Evolutionary conservation across 2,797 vertebrate genomes (phyloP).

Genomic region (Spea hammondii): DNA sequence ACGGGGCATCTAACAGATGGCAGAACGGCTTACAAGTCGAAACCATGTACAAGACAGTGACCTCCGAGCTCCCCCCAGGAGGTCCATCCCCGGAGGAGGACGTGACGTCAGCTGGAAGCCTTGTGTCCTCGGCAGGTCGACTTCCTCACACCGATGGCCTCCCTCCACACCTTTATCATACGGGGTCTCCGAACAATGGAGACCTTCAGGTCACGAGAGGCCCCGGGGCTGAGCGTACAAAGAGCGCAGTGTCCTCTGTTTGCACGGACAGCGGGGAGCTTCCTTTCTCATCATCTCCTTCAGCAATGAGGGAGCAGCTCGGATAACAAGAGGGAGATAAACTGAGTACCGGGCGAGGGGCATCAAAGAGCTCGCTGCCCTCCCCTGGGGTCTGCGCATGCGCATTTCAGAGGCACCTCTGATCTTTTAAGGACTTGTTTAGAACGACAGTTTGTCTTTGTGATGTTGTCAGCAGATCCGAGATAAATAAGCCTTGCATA

Average conservation of each 20-base stretch:
- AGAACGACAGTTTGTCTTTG: not conserved
- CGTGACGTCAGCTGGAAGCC: not conserved
- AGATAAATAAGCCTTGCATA: not conserved
- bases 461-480: not conserved
- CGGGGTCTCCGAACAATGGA: not conserved
- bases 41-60: too few relatives aligned
- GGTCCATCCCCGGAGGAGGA: not conserved
- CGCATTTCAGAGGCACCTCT: conserved; percentile 9
- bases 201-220: not conserved
- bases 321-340: conserved; percentile 9
- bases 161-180: not conserved
- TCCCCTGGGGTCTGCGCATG: not conserved
- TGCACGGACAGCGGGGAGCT: not conserved
- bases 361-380: not conserved
- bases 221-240: not conserved
- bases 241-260: not conserved
- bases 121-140: not conserved
- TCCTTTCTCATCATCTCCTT: conserved; percentile 1
- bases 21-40: too few relatives aligned
- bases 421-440: conserved; percentile 4
- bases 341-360: too few relatives aligned
- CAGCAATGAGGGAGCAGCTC: not conserved
- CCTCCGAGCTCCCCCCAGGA: too few relatives aligned
- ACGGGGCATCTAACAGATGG: too few relatives aligned
- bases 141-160: not conserved